phyloP scores from a whole-genome alignment of 2,888 invertebrate genomes.

The Hyposoter didymator region DNA sequence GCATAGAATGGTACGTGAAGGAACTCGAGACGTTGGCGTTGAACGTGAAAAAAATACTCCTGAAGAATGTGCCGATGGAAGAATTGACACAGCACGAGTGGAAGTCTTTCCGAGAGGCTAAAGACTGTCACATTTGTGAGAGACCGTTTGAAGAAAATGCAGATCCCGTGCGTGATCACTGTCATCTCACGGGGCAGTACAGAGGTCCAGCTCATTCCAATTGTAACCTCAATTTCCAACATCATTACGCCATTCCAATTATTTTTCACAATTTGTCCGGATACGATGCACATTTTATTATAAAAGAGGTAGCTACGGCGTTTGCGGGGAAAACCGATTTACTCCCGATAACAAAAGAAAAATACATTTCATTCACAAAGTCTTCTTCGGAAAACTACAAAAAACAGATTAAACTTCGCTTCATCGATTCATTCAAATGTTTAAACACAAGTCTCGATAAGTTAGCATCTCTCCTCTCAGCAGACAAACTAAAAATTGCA shows the following conservation, averaged over 20 bases:
- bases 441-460: too few species aligned
- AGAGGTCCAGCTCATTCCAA: background rate
- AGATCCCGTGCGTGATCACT: constrained; percentile 24
- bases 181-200: constrained; percentile 19
- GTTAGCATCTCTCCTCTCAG: too few species aligned
- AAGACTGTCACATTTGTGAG: constrained; percentile 29
- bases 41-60: background rate
- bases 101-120: background rate
- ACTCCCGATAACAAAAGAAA: constrained; percentile 48
- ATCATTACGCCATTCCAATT: background rate
- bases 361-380: too few species aligned
- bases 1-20: background rate
- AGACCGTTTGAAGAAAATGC: background rate
- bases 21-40: background rate
- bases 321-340: constrained; percentile 59
- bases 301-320: constrained; percentile 65
- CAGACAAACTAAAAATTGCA: too few species aligned
- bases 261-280: constrained; percentile 45
- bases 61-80: background rate
- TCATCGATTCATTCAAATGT: too few species aligned
- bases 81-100: background rate
- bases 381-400: constrained; percentile 66
- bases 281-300: constrained; percentile 73
- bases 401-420: constrained; percentile 16
- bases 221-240: constrained; percentile 39